phyloP scores from a whole-genome alignment of 2,888 invertebrate genomes.

The Patella pellucida region DNA sequence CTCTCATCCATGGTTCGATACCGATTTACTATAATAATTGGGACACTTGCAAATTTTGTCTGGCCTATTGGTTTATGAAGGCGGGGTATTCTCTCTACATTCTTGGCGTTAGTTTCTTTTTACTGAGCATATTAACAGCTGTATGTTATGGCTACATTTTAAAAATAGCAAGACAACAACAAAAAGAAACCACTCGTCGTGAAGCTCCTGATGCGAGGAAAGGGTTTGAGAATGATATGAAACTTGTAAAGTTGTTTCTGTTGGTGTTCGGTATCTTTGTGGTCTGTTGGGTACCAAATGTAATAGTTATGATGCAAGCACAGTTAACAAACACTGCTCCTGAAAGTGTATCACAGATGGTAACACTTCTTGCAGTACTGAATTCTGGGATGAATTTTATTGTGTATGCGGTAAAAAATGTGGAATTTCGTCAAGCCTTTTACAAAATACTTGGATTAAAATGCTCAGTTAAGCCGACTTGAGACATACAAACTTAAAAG shows the following conservation, averaged over 20 bases:
- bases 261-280: slow-evolving; percentile 14
- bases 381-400: too few species aligned
- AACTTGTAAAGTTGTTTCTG: slow-evolving; percentile 14
- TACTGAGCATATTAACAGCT: not conserved
- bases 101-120: not conserved
- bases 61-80: not conserved
- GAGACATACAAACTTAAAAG: too few species aligned
- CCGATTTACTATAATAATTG: slow-evolving; percentile 14
- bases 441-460: too few species aligned
- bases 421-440: too few species aligned
- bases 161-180: not conserved
- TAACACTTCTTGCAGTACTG: too few species aligned
- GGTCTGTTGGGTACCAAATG: slow-evolving; percentile 13
- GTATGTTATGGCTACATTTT: slow-evolving; percentile 8
- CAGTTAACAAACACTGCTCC: too few species aligned
- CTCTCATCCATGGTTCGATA: not conserved
- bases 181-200: too few species aligned
- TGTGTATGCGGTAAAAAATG: too few species aligned
- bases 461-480: too few species aligned
- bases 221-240: not conserved
- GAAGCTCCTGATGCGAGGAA: not conserved
- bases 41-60: not conserved
- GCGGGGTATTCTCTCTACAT: not conserved
- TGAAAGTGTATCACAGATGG: too few species aligned
- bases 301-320: not conserved